A percentile compares a stretch with the other conserved stretches of the same genome.
Conservation (phyloP, 2,888 invertebrate species). For the Meteorus colon region DNA sequence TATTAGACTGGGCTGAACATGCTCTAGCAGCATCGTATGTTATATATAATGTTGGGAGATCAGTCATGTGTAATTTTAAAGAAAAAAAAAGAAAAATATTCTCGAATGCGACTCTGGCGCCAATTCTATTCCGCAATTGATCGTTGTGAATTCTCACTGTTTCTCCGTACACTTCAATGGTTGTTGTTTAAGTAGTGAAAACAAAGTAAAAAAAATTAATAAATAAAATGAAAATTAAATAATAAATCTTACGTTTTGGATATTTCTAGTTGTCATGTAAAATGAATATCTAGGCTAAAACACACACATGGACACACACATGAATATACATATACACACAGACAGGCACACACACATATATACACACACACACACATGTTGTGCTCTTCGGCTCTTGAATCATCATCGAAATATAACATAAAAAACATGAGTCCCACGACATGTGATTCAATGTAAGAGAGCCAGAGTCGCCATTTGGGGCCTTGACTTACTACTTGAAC, state of each 20-base stretch:
- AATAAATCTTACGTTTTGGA: constrained; percentile 13
- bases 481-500: constrained; percentile 40
- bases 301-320: not conserved
- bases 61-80: constrained; percentile 53
- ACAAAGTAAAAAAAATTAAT: not conserved
- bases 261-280: constrained; percentile 15
- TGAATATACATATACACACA: not conserved
- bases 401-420: constrained; percentile 3
- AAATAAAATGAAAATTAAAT: constrained; percentile 13
- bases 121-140: constrained; percentile 16
- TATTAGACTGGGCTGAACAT: constrained; percentile 56
- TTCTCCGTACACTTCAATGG: constrained; percentile 11
- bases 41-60: constrained; percentile 56
- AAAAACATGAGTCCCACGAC: constrained; percentile 16
- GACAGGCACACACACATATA: not conserved
- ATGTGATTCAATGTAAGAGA: constrained; percentile 34
- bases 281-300: constrained; percentile 12
- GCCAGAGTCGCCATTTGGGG: constrained; percentile 57
- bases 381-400: constrained; percentile 20
- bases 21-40: constrained; percentile 53
- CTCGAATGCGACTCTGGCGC: constrained; percentile 52
- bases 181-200: constrained; percentile 11
- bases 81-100: constrained; percentile 46
- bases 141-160: constrained; percentile 13
- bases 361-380: constrained; percentile 1